Conservation (phyloP, 2,888 invertebrate species). For the Mythimna vitellina region DNA sequence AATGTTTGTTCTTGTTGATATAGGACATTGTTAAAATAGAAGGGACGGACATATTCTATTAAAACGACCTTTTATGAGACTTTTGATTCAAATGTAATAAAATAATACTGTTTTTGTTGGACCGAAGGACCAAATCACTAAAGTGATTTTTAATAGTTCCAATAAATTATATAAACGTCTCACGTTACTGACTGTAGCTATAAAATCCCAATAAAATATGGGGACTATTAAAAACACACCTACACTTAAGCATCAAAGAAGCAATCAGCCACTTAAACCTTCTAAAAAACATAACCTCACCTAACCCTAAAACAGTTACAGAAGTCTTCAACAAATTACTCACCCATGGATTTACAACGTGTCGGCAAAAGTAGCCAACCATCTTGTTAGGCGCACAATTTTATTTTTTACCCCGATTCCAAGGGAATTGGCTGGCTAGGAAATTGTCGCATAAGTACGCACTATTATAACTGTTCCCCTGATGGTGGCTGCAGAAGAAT, state of each 20-base stretch:
- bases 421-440: slow-evolving; percentile 57
- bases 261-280: slow-evolving; percentile 17
- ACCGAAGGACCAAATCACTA: slow-evolving; percentile 15
- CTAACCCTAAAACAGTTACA: slow-evolving; percentile 49
- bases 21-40: slow-evolving; percentile 24
- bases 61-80: slow-evolving; percentile 8
- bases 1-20: slow-evolving; percentile 50
- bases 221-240: slow-evolving; percentile 46
- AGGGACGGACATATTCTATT: neutral
- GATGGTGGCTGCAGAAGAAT: slow-evolving; percentile 47
- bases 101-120: slow-evolving; percentile 12
- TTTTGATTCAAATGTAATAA: slow-evolving; percentile 15
- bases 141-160: slow-evolving; percentile 16
- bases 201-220: slow-evolving; percentile 44
- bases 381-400: slow-evolving; percentile 75
- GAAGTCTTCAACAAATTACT: slow-evolving; percentile 58
- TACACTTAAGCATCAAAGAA: slow-evolving; percentile 22
- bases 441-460: slow-evolving; percentile 57
- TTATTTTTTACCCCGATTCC: slow-evolving; percentile 70
- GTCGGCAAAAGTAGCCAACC: slow-evolving; percentile 66
- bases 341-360: slow-evolving; percentile 73
- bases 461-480: slow-evolving; percentile 58
- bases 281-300: slow-evolving; percentile 52
- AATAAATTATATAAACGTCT: slow-evolving; percentile 33
- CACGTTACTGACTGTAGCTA: slow-evolving; percentile 23